These are phyloP conservation scores for Onychomys arenicola DNA, from an alignment of 2,797 vertebrate genomes.

Conservation along the genomic window DNA sequence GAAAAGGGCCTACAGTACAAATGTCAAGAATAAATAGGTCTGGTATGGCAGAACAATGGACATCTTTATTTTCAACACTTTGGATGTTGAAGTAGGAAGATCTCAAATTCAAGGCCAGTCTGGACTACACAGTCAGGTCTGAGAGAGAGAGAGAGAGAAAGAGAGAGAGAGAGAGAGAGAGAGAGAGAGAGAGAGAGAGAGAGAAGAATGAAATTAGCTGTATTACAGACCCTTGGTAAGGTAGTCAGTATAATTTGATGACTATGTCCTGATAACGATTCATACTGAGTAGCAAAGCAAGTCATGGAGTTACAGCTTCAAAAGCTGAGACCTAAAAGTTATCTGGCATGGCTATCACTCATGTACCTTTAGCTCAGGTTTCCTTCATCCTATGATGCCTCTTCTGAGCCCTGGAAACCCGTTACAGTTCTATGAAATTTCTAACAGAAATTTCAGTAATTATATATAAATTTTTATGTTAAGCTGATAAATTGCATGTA, in stretches of 20 bases:
- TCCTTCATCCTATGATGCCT: background rate
- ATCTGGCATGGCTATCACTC: background rate
- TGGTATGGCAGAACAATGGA: background rate
- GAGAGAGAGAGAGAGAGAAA: background rate
- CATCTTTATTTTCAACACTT: background rate
- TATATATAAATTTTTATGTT: conserved; percentile 13
- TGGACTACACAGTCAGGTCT: background rate
- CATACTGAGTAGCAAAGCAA: background rate
- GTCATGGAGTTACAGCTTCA: background rate
- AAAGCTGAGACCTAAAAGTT: conserved; percentile 25
- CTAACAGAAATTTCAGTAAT: background rate
- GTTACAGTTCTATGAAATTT: background rate
- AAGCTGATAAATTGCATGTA: background rate
- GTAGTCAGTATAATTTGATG: background rate
- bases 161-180: too few relatives aligned
- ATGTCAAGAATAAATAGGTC: background rate
- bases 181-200: too few relatives aligned
- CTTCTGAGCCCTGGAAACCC: background rate
- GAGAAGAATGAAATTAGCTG: background rate
- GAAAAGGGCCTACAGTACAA: conserved; percentile 5
- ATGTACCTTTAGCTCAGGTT: background rate
- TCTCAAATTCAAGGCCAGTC: background rate
- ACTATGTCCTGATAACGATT: background rate
- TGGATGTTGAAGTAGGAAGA: background rate
- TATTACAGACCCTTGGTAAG: background rate